phyloP scores from a whole-genome alignment of 1,140 invertebrate species.

The Anagrus nilaparvatae region DNA sequence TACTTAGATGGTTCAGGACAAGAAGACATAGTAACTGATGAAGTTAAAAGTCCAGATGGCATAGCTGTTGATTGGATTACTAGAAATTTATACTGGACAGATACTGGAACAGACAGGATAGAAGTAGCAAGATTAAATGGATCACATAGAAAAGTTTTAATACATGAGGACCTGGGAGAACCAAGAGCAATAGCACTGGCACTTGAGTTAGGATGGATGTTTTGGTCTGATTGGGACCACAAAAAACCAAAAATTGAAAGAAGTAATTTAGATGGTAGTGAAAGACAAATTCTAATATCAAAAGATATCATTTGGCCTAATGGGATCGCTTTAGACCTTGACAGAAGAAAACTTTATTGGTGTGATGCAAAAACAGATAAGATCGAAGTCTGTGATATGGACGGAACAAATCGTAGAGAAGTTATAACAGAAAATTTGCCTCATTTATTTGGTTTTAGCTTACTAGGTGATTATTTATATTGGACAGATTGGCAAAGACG shows the following conservation, averaged over 20 bases:
- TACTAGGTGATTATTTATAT: slow-evolving; percentile 82
- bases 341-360: slow-evolving; percentile 81
- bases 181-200: slow-evolving; percentile 75
- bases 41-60: slow-evolving; percentile 76
- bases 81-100: slow-evolving; percentile 89
- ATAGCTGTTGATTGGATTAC: slow-evolving; percentile 84
- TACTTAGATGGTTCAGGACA: slow-evolving; percentile 62
- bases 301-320: slow-evolving; percentile 89
- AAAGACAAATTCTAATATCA: slow-evolving; percentile 63
- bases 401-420: slow-evolving; percentile 70
- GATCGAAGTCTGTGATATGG: slow-evolving; percentile 82
- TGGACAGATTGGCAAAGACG: slow-evolving; percentile 94
- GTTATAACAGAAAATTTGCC: slow-evolving; percentile 74
- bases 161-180: slow-evolving; percentile 66
- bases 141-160: slow-evolving; percentile 62
- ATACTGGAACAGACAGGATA: slow-evolving; percentile 79
- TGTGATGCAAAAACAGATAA: slow-evolving; percentile 89
- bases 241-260: slow-evolving; percentile 85
- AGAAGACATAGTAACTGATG: slow-evolving; percentile 64
- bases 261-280: slow-evolving; percentile 77
- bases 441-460: slow-evolving; percentile 82
- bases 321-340: slow-evolving; percentile 82
- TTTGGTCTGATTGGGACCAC: slow-evolving; percentile 95
- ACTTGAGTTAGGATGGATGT: slow-evolving; percentile 74
- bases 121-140: slow-evolving; percentile 78